Evolutionary conservation across 2,797 vertebrate genomes (phyloP).

Genomic region (Pangasius macronema): DNA sequence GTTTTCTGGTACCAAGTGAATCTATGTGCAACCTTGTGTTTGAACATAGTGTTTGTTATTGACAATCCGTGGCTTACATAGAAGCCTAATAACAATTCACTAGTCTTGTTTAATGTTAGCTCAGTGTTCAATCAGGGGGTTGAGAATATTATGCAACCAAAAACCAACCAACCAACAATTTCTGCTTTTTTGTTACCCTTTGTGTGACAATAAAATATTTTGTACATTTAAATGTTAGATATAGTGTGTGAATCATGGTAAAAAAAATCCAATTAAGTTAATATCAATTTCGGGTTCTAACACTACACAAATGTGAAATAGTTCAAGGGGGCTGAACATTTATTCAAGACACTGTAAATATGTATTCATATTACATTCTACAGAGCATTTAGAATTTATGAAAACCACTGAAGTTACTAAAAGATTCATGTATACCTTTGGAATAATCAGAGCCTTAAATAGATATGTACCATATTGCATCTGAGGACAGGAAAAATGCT

Average conservation of each 20-base stretch:
- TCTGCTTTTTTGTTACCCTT: background rate
- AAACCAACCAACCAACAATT: background rate
- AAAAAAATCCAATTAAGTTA: background rate
- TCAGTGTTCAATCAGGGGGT: background rate
- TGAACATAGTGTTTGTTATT: background rate
- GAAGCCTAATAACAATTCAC: background rate
- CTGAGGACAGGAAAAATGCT: slow-evolving; percentile 66
- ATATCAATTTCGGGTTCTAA: background rate
- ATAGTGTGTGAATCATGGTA: background rate
- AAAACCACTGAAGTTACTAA: background rate
- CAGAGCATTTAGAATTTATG: background rate
- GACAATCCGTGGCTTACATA: background rate
- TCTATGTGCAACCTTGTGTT: background rate
- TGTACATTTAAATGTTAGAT: background rate
- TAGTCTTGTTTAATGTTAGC: background rate
- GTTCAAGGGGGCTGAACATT: background rate
- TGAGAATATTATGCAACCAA: background rate
- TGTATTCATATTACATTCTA: background rate
- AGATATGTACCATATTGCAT: slow-evolving; percentile 62
- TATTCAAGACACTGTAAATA: background rate
- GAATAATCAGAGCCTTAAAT: slow-evolving; percentile 71
- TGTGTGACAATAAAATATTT: background rate
- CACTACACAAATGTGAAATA: background rate
- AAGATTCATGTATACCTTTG: background rate
- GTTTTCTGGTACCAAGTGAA: background rate